Percentiles rank a stretch among this genome's conserved stretches.
Conservation (phyloP, 2,888 invertebrate genomes). For the Dromius quadrimaculatus region DNA sequence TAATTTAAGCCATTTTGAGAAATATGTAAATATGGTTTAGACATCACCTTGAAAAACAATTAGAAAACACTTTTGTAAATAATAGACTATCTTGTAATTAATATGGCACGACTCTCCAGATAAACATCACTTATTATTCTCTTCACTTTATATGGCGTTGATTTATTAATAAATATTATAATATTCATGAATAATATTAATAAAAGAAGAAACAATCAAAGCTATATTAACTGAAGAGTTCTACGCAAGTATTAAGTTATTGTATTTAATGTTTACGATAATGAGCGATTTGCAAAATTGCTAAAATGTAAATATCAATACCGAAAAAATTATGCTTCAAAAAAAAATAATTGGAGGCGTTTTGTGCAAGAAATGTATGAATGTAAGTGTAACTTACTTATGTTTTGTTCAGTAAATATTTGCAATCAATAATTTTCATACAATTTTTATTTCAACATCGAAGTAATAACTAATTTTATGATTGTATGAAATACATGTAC, state of each 20-base stretch:
- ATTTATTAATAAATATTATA: neutral
- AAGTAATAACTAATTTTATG: constrained; percentile 18
- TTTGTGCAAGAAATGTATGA: constrained; percentile 9
- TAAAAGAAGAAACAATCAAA: neutral
- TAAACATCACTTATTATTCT: neutral
- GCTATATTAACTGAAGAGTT: neutral
- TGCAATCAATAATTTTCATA: constrained; percentile 23
- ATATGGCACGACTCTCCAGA: constrained; percentile 11
- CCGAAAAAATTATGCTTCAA: neutral
- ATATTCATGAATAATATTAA: neutral
- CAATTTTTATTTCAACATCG: constrained; percentile 20
- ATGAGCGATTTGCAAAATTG: constrained; percentile 46
- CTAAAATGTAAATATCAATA: constrained; percentile 38
- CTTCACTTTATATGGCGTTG: too few relatives aligned
- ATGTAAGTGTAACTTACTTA: constrained; percentile 43
- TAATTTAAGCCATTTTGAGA: constrained; percentile 3
- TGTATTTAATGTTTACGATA: constrained; percentile 38
- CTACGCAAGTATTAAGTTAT: constrained; percentile 46
- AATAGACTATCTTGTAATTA: constrained; percentile 29
- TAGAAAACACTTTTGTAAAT: constrained; percentile 17
- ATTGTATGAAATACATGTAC: constrained; percentile 46
- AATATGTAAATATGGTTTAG: constrained; percentile 11
- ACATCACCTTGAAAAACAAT: neutral
- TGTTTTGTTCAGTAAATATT: neutral
- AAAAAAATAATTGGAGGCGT: constrained; percentile 5